Percentiles rank a stretch among this genome's conserved stretches.
phyloP scores from a whole-genome alignment of 2,797 vertebrate genomes.

The Hydrocynus forskahlii region DNA sequence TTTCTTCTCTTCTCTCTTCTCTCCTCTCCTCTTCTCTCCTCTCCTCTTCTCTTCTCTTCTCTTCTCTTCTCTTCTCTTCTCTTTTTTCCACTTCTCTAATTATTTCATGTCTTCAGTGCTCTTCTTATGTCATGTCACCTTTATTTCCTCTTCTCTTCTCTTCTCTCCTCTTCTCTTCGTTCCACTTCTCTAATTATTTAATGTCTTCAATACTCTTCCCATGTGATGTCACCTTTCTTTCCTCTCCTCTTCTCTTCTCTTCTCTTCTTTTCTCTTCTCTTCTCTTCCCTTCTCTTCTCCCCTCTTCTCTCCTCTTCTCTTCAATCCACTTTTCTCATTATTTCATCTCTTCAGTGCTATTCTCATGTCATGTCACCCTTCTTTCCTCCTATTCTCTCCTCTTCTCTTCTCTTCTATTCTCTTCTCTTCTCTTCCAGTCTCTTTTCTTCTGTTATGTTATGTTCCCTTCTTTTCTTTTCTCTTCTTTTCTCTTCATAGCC shows the following conservation, averaged over 20 bases:
- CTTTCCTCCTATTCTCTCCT: background rate
- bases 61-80: no score
- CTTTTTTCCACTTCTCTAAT: no score
- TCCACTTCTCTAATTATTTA: background rate
- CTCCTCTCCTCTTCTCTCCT: background rate
- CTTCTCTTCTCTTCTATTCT: background rate
- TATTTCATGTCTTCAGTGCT: no score
- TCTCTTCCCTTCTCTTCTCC: background rate
- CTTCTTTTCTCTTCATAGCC: background rate
- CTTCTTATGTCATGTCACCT: no score
- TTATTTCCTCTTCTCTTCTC: background rate
- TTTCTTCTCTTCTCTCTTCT: background rate
- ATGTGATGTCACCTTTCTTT: no score
- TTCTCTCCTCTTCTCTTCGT: background rate
- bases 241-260: background rate
- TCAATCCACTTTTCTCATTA: no score
- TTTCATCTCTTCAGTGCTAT: background rate
- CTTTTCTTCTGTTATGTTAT: background rate
- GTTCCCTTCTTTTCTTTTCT: background rate
- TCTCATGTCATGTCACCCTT: no score
- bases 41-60: background rate
- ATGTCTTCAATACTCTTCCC: no score
- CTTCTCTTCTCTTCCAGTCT: background rate
- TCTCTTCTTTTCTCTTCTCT: no score
- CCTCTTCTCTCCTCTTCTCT: background rate